phyloP scores from a whole-genome alignment of 37 sponge, comb jelly and placozoan species.

The Crambe crambe region DNA sequence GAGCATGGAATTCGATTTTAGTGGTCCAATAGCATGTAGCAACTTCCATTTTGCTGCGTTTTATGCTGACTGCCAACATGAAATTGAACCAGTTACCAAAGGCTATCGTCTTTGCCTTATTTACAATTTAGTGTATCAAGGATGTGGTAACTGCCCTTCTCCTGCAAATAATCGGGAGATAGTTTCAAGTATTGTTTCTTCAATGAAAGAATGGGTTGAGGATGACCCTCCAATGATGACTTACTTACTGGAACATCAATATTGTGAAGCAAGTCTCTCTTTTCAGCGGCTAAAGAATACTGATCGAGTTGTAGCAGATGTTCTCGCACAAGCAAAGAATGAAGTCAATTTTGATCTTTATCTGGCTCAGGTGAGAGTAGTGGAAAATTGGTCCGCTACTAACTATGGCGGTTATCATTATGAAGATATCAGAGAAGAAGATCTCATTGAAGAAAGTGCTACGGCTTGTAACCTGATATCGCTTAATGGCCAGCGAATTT shows the following conservation, averaged over 20 bases:
- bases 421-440: background rate
- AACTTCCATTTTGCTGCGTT: too few species aligned
- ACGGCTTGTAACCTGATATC: background rate
- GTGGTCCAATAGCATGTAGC: too few species aligned
- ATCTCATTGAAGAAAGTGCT: background rate
- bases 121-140: too few species aligned
- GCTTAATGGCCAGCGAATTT: background rate
- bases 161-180: too few species aligned
- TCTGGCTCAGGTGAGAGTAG: background rate
- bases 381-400: constrained; percentile 8
- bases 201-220: constrained; percentile 22
- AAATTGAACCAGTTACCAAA: too few species aligned
- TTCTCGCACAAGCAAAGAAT: background rate
- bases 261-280: constrained; percentile 40
- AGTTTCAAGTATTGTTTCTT: too few species aligned
- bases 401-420: background rate
- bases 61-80: too few species aligned
- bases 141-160: too few species aligned
- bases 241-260: too few species aligned
- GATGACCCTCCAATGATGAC: too few species aligned
- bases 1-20: too few species aligned
- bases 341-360: constrained; percentile 34
- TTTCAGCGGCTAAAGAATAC: constrained; percentile 29
- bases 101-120: too few species aligned
- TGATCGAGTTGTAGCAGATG: constrained; percentile 32